Conservation (phyloP, 2,113 vertebrate species). For the Thermophis baileyi region DNA sequence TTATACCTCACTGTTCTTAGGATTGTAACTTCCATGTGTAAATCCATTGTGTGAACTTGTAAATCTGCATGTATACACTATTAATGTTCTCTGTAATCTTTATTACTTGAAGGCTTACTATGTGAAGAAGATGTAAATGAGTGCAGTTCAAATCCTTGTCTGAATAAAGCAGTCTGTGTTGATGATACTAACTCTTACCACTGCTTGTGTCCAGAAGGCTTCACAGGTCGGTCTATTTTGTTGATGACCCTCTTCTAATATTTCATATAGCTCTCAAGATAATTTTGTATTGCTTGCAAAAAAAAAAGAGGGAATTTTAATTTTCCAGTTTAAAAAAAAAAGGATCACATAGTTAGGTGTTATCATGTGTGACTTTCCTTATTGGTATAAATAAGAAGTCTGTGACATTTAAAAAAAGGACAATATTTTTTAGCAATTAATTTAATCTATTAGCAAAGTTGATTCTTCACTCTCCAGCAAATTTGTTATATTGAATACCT, state of each 20-base stretch:
- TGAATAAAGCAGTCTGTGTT: slow-evolving; percentile 84
- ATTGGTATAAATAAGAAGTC: neutral
- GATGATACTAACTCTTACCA: slow-evolving; percentile 82
- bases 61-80: neutral
- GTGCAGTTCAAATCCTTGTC: slow-evolving; percentile 85
- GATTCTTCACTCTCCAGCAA: neutral
- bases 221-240: slow-evolving; percentile 73
- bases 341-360: neutral
- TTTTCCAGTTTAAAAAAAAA: neutral
- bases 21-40: neutral
- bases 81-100: slow-evolving; percentile 17
- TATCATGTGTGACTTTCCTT: neutral
- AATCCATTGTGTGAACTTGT: neutral
- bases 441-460: neutral
- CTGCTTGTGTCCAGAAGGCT: slow-evolving; percentile 83
- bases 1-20: neutral
- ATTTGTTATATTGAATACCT: neutral
- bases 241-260: neutral
- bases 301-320: neutral
- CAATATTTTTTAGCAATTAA: neutral
- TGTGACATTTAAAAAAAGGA: neutral
- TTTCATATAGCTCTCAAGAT: no score
- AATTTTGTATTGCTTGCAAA: neutral
- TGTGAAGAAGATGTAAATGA: slow-evolving; percentile 92
- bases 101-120: slow-evolving; percentile 73